Base-by-base conservation (phyloP, 2,888 invertebrate species). In the Piscicola geometra region DNA sequence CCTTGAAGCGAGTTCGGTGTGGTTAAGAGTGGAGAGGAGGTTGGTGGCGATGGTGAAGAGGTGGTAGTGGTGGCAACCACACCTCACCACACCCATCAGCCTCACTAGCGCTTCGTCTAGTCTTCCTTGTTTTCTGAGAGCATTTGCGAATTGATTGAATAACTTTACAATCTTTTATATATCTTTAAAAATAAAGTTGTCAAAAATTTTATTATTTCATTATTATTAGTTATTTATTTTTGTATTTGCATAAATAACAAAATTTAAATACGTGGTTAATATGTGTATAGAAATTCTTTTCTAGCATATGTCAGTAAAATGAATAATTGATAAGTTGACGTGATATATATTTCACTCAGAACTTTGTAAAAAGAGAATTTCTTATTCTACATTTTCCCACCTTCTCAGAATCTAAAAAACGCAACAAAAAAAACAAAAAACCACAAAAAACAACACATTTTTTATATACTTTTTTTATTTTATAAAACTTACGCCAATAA, bases 401-500 rank as follows among this genome's bases (percentile, higher is more conserved):
- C 50, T 15, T 15, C 50, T 47, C 9, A 47, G 50, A 47, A 47
- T 47, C 21, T 47, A 47, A 47, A 15, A 47, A 47, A 47, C 9
- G 12, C 21, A 47, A 47, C 21, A 47, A 47, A 21, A 9, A 47
- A 15, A 21, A 47, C 12, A 47, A 47, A 15, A 47, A 47, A n/a
- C n/a, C n/a, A n/a, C n/a, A n/a, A n/a, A n/a, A n/a, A n/a, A n/a
- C n/a, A n/a, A n/a, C n/a, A n/a, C n/a, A n/a, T n/a, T n/a, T n/a
- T n/a, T n/a, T n/a, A n/a, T n/a, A n/a, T n/a, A n/a, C n/a, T n/a
- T n/a, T n/a, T n/a, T n/a, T 47, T 15, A 47, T 15, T 47, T 47
- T 9, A 47, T 9, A 73, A 28, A 50, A 33, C 75, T 75, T n/a
- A 79, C 79, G 68, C 75, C 52, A 76, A 66, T 25, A 79, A 76